Evolutionary conservation across 1,140 invertebrate genomes (phyloP).

Genomic region (Drosophila jambulina): DNA sequence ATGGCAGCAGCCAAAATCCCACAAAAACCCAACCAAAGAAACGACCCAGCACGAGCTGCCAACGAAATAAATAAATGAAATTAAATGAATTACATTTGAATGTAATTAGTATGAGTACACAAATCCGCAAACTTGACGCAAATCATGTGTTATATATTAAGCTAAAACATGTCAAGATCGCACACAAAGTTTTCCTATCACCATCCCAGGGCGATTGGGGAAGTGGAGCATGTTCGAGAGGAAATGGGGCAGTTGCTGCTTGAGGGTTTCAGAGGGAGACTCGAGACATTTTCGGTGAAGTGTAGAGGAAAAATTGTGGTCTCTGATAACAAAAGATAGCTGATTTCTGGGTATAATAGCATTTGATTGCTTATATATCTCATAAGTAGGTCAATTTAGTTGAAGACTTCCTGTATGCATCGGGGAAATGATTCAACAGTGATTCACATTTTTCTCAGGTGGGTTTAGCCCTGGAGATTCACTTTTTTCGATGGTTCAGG

Average conservation of each 20-base stretch:
- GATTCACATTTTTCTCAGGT: constrained; percentile 1
- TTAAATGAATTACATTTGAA: constrained; percentile 58
- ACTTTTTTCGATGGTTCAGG: background rate
- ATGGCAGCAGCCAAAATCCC: constrained; percentile 25
- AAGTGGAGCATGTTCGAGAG: constrained; percentile 20
- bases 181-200: constrained; percentile 24
- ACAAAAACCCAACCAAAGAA: constrained; percentile 5
- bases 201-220: constrained; percentile 3
- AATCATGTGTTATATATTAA: constrained; percentile 54
- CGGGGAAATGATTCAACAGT: constrained; percentile 1
- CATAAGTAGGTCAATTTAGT: constrained; percentile 28
- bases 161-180: constrained; percentile 48
- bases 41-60: constrained; percentile 23
- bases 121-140: constrained; percentile 27
- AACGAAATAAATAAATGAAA: constrained; percentile 56
- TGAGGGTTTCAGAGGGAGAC: background rate
- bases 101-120: constrained; percentile 58
- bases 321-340: constrained; percentile 36
- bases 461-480: background rate
- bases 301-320: constrained; percentile 20
- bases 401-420: constrained; percentile 17
- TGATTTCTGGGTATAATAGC: constrained; percentile 12
- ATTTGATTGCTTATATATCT: constrained; percentile 11
- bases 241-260: background rate
- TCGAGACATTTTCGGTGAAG: background rate